Conservation (phyloP, 2,888 invertebrate species). For the Atherix ibis region DNA sequence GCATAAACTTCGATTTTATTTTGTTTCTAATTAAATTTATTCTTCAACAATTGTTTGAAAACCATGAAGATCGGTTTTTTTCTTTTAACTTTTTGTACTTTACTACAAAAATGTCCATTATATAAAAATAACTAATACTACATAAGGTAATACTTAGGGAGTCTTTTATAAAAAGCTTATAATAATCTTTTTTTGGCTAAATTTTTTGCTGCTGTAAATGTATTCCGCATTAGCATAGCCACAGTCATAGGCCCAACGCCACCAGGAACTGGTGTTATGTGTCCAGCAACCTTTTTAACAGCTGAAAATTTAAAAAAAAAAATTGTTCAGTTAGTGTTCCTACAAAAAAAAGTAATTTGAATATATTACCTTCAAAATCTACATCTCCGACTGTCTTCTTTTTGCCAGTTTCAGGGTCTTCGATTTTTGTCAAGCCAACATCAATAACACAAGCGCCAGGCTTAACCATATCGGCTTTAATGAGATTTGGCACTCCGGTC, state of each 20-base stretch:
- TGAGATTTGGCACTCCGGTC: slow-evolving; percentile 53
- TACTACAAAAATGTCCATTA: no score
- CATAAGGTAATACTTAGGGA: no score
- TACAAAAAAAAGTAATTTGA: slow-evolving; percentile 1
- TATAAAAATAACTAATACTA: no score
- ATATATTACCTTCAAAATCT: slow-evolving; percentile 67
- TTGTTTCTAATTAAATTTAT: no score
- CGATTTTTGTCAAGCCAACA: slow-evolving; percentile 67
- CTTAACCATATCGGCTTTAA: slow-evolving; percentile 73
- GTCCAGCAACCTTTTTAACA: slow-evolving; percentile 64
- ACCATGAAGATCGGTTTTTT: no score
- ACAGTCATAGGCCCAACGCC: slow-evolving; percentile 93
- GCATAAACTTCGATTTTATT: no score
- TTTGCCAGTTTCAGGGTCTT: slow-evolving; percentile 45
- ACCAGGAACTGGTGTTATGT: slow-evolving; percentile 79
- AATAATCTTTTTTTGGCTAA: no score
- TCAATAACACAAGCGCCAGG: slow-evolving; percentile 79
- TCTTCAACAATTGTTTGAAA: no score
- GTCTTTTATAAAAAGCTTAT: no score
- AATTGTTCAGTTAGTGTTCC: no score
- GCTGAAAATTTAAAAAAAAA: slow-evolving; percentile 32
- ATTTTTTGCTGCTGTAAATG: slow-evolving; percentile 55
- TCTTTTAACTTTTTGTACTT: no score
- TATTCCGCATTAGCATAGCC: slow-evolving; percentile 84
- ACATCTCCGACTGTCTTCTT: slow-evolving; percentile 74